phyloP scores from a whole-genome alignment of 2,113 vertebrate species.

The Orientallactaga bullata region DNA sequence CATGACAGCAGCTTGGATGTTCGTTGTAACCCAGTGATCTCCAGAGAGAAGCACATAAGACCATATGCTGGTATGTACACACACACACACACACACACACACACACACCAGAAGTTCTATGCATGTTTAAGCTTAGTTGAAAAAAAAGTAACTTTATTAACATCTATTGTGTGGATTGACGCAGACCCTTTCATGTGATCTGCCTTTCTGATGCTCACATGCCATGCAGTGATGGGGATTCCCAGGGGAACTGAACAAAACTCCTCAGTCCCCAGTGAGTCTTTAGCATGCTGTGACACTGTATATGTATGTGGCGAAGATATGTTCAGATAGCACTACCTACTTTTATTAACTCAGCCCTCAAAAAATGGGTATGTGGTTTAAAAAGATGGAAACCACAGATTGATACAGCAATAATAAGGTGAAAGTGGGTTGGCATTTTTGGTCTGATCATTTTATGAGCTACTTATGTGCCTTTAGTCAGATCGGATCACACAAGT shows the following conservation, averaged over 20 bases:
- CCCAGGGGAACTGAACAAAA: not conserved
- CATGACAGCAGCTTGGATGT: not conserved
- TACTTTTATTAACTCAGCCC: not conserved
- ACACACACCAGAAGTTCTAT: not conserved
- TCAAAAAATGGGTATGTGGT: not conserved
- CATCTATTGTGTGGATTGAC: not conserved
- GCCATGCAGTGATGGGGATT: not conserved
- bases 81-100: not conserved
- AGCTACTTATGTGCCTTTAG: conserved; percentile 36
- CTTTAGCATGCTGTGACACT: not conserved
- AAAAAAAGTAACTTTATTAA: conserved; percentile 25
- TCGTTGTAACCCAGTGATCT: not conserved
- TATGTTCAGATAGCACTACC: not conserved
- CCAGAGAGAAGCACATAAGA: conserved; percentile 6
- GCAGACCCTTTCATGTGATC: not conserved
- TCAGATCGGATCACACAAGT: conserved; percentile 23
- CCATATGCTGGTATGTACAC: not conserved
- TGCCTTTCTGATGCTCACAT: not conserved
- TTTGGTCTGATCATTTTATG: not conserved
- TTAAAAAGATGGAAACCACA: conserved; percentile 49
- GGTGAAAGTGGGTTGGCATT: not conserved
- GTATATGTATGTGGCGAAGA: not conserved
- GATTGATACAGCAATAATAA: not conserved
- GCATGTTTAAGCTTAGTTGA: not conserved
- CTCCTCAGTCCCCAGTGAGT: not conserved